phyloP scores from a whole-genome alignment of 2,888 invertebrate genomes.

The Eristalinus aeneus region DNA sequence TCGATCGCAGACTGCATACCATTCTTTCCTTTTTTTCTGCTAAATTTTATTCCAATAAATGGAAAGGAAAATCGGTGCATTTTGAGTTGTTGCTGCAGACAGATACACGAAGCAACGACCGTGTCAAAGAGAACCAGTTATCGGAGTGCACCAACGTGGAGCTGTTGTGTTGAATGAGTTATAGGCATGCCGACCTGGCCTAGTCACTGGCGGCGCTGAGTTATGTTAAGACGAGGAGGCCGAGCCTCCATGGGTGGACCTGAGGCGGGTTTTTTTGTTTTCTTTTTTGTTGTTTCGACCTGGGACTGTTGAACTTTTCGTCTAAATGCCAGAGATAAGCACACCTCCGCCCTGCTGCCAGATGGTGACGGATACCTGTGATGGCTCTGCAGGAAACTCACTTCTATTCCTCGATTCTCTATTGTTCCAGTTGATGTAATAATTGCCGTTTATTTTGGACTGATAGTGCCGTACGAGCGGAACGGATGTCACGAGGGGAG shows the following conservation, averaged over 20 bases:
- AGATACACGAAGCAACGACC: neutral
- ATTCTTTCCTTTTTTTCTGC: conserved; percentile 5
- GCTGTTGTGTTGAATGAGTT: neutral
- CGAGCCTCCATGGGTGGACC: conserved; percentile 4
- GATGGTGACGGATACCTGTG: conserved; percentile 28
- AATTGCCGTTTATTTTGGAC: neutral
- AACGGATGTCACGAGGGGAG: neutral
- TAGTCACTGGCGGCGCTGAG: neutral
- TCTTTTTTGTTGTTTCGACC: neutral
- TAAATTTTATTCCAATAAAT: neutral
- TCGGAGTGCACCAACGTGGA: neutral
- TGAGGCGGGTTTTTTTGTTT: neutral
- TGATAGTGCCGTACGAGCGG: too few relatives aligned
- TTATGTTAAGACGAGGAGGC: neutral
- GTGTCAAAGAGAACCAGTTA: conserved; percentile 31
- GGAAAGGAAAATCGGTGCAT: conserved; percentile 27
- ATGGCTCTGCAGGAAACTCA: conserved; percentile 18
- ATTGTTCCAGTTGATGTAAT: conserved; percentile 27
- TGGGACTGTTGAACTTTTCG: conserved; percentile 20
- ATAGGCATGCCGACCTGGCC: neutral
- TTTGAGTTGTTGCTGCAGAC: neutral
- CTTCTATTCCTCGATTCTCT: conserved; percentile 2
- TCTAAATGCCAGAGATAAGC: conserved; percentile 33
- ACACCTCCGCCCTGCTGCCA: conserved; percentile 32
- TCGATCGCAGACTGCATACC: neutral